Base-by-base conservation (phyloP, 2,888 invertebrate genomes). In the Allolobophora icterica region DNA sequence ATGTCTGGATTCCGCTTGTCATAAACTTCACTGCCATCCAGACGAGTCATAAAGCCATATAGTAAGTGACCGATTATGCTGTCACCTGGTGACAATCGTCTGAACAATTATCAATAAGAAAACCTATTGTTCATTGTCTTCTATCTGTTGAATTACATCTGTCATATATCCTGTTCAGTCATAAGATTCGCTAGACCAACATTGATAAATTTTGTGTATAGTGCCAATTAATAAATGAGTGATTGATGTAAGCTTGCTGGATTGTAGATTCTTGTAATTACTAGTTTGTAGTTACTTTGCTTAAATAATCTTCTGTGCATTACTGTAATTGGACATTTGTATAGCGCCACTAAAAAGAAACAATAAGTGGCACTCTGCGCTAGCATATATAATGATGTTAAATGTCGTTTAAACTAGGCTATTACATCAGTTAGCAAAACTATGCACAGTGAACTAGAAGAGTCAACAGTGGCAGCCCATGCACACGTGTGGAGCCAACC, bases 1-100 rank as follows among this genome's bases (percentile, higher is more conserved):
- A 98, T 1, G 97, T 98, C 91, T 98, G 98, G 97, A 96, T 99
- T 52, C 98, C 99, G 0, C 96, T 99, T 40, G 97, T 98, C 89
- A 97, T 97, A 91, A 97, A 97, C 4, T 97, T 98, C 95, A 71
- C 91, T 4, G 92, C 91, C 24, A 97, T 97, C 30, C 97, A 97
- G 21, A 98, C 98, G 21, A 97, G 97, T 94, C 97, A 98, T 17
- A 98, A 98, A 96, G 97, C 98, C 91, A 96, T 97, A n/a, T 98
- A 98, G 98, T 98, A 96, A 97, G 97, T 94, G n/a, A n/a, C n/a
- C n/a, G n/a, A n/a, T 0, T 19, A 21, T 58, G 34, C 24, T 71
- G n/a, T 34, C 89, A 45, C 11, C 35, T 40, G 83, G 21, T 33
- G n/a, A 83, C 83, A 83, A 83, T 45, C 45, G 13, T 83, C 13